Conservation (phyloP, 2,888 invertebrate genomes). For the Apodemia hepburni region DNA sequence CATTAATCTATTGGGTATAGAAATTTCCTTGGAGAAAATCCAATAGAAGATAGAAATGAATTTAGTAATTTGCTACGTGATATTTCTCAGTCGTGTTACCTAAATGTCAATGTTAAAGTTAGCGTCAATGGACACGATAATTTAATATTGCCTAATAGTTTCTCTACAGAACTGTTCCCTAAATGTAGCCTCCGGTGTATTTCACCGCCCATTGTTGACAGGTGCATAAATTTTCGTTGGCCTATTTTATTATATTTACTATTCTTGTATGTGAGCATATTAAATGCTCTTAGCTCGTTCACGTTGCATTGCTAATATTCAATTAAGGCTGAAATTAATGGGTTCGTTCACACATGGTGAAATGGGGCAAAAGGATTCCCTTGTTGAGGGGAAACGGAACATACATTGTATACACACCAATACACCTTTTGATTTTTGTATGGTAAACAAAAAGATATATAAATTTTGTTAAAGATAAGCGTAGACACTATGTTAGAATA, state of each 20-base stretch:
- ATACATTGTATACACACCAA: background rate
- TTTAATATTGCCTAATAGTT: constrained; percentile 7
- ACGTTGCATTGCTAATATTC: constrained; percentile 2
- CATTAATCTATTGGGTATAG: no score
- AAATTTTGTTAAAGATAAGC: no score
- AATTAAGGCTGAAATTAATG: constrained; percentile 8
- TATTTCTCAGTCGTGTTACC: background rate
- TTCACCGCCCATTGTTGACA: constrained; percentile 9
- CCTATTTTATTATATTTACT: constrained; percentile 11
- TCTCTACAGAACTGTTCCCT: constrained; percentile 2
- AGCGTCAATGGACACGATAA: constrained; percentile 5
- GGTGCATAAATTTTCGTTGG: constrained; percentile 13
- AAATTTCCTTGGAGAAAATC: no score
- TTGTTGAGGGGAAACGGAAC: background rate
- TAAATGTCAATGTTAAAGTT: constrained; percentile 9
- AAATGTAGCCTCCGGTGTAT: constrained; percentile 5
- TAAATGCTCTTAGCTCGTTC: background rate
- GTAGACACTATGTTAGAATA: no score
- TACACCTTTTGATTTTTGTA: constrained; percentile 1
- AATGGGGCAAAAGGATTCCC: background rate
- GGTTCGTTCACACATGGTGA: background rate
- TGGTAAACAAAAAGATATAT: background rate
- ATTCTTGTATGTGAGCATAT: constrained; percentile 6
- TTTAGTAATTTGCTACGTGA: no score
- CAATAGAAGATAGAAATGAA: no score